Base-by-base conservation (phyloP, 2,113 vertebrate genomes). In the Gila orcuttii region DNA sequence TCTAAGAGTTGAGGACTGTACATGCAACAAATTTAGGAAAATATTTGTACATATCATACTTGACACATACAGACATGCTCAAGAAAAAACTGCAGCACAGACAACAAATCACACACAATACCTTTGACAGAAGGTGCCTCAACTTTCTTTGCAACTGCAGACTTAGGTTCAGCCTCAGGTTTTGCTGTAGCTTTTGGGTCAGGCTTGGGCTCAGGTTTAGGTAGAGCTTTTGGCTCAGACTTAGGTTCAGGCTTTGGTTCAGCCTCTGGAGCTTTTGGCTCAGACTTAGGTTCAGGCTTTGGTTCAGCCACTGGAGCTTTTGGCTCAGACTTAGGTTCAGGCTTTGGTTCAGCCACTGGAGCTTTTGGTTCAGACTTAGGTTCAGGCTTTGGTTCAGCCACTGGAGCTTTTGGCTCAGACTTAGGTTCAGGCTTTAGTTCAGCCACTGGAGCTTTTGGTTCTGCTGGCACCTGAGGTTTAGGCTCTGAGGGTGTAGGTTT, bases 81-180 rank as follows among this genome's bases (percentile, higher is more conserved):
- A 83, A 60, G 10, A 19, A 75, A 0, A 66, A 73, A 23, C 19
- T 57, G 19, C 64, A 50, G 2, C 39, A 87, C 28, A 64, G 11
- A 57, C 28, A 60, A 28, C 36, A 71, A 55, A 55, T 66, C n/a
- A 9, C 33, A 83, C 23, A 87, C 39, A 60, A 88, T 95, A 94
- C 93, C 94, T 93, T 76, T 90, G 1, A 45, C 2, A 83, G 86
- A 68, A 2, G 86, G 75, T 21, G 85, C 66, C 39, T 86, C 91
- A 45, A 86, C n/a, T 17, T 17, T 66, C 87, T 86, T 90, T 89
- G 86, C 85, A 12, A 66, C 47, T 31, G 82, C 79, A 68, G 76
- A 76, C 81, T 86, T 87, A 25, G 82, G n/a, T 79, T 85, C 76
- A 79, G 82, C 42, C 47, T 39, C 79, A 55, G 86, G 75, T 76